Conservation (phyloP, 2,797 vertebrate species). For the Synaphobranchus kaupii region DNA sequence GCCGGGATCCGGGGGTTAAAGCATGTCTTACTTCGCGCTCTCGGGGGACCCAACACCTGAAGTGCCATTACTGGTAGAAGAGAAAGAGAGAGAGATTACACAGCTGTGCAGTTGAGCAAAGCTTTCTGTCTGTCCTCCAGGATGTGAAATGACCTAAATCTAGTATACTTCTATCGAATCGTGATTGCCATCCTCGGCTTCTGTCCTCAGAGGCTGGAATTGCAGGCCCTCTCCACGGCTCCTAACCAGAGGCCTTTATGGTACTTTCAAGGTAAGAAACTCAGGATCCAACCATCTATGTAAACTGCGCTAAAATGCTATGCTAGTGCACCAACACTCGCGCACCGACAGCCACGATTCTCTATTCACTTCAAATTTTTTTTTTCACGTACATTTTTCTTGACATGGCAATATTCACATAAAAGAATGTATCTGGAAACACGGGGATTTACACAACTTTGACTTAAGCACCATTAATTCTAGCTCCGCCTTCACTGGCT, state of each 20-base stretch:
- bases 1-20: slow-evolving; percentile 21
- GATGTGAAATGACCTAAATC: background rate
- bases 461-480: background rate
- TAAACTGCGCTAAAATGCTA: background rate
- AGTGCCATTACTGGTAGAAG: slow-evolving; percentile 70
- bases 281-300: background rate
- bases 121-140: background rate
- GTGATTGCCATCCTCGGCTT: background rate
- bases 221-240: background rate
- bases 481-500: background rate
- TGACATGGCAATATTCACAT: background rate
- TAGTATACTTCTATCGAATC: background rate
- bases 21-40: slow-evolving; percentile 68
- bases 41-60: slow-evolving; percentile 60
- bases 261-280: background rate
- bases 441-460: background rate
- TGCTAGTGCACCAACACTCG: background rate
- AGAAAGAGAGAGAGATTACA: slow-evolving; percentile 35
- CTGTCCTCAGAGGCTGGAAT: background rate
- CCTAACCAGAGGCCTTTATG: background rate
- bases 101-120: background rate
- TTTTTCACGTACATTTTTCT: background rate
- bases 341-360: background rate
- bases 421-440: background rate
- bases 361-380: background rate